These are phyloP conservation scores for Alentia gelatinosa DNA, from an alignment of 2,888 invertebrate genomes.

Conservation along the genomic window DNA sequence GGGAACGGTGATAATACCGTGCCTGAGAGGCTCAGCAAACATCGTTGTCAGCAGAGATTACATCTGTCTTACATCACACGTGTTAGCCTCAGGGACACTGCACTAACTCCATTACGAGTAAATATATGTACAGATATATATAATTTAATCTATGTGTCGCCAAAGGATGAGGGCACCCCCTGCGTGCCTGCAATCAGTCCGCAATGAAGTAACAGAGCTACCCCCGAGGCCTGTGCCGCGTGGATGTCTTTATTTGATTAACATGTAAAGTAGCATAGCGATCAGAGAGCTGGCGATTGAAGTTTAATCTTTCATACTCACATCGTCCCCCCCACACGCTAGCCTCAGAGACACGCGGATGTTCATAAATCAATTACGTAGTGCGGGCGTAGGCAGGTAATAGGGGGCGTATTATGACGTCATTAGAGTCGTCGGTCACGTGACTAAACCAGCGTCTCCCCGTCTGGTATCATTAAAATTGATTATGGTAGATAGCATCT, in stretches of 20 bases:
- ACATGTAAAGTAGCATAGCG: not conserved
- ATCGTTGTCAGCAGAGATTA: not conserved
- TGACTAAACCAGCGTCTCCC: not conserved
- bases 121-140: too few relatives aligned
- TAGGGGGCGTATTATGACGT: not conserved
- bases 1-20: not conserved
- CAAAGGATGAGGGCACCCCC: too few relatives aligned
- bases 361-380: not conserved
- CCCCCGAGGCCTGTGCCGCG: too few relatives aligned
- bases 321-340: not conserved
- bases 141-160: too few relatives aligned
- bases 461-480: not conserved
- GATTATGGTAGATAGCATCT: constrained; percentile 15
- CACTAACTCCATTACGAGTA: too few relatives aligned
- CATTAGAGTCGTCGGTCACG: not conserved
- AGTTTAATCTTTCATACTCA: not conserved
- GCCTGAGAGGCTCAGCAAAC: not conserved
- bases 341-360: not conserved
- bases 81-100: not conserved
- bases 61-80: not conserved
- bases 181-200: too few relatives aligned
- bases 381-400: not conserved
- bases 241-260: too few relatives aligned
- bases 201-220: too few relatives aligned
- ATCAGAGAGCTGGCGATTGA: not conserved